Percentiles rank a stretch among this genome's conserved stretches.
Evolutionary conservation across 2,888 invertebrate species (phyloP).

Genomic region (Andrena fulva): DNA sequence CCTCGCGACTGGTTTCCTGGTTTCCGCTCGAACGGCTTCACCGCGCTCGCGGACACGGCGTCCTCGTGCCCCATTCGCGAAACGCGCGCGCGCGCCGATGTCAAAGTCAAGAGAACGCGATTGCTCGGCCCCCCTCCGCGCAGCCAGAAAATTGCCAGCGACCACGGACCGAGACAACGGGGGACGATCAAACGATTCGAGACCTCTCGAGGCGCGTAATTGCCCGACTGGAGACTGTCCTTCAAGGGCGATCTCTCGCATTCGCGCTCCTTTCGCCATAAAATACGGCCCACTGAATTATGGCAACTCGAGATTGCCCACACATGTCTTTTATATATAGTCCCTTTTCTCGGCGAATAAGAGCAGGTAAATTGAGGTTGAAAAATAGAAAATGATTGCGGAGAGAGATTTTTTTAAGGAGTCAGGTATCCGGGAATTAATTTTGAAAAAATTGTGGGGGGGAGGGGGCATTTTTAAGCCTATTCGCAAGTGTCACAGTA

Average conservation of each 20-base stretch:
- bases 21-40: constrained; percentile 76
- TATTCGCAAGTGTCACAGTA: no score
- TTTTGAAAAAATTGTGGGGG: no score
- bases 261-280: no score
- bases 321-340: no score
- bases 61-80: constrained; percentile 79
- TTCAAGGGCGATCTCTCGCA: constrained; percentile 26
- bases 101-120: constrained; percentile 81
- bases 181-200: constrained; percentile 13
- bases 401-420: no score
- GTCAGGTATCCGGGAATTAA: no score
- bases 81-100: constrained; percentile 64
- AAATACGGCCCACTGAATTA: no score
- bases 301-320: no score
- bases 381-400: no score
- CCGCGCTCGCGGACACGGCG: constrained; percentile 59
- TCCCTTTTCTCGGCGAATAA: no score
- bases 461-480: no score
- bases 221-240: constrained; percentile 24
- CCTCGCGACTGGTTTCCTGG: constrained; percentile 77
- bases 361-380: no score
- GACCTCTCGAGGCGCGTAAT: constrained; percentile 26
- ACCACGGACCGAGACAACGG: constrained; percentile 3
- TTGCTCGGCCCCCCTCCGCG: not conserved
- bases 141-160: constrained; percentile 25